phyloP scores from a whole-genome alignment of 2,888 invertebrate genomes.

The Thymelicus acteon region DNA sequence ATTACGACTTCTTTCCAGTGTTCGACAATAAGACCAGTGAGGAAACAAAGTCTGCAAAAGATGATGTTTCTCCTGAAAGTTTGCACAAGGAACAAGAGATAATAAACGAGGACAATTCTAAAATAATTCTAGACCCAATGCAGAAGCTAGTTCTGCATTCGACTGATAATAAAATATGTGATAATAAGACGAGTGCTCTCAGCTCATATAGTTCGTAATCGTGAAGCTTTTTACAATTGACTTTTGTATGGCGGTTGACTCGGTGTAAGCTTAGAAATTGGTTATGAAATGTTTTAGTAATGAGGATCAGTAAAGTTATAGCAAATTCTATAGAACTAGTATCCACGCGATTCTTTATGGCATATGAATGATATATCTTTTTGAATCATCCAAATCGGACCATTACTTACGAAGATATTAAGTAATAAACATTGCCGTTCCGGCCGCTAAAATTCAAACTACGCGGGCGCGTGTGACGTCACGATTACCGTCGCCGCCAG shows the following conservation, averaged over 20 bases:
- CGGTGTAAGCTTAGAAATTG: constrained; percentile 61
- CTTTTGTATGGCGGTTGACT: constrained; percentile 63
- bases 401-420: too few species aligned
- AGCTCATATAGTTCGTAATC: constrained; percentile 79
- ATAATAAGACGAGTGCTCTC: constrained; percentile 81
- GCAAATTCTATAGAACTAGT: too few species aligned
- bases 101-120: constrained; percentile 68
- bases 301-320: too few species aligned
- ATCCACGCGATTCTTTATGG: too few species aligned
- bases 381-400: too few species aligned
- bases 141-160: constrained; percentile 81
- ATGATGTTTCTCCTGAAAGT: constrained; percentile 39
- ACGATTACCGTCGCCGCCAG: too few species aligned
- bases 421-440: too few species aligned
- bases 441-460: too few species aligned
- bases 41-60: constrained; percentile 48
- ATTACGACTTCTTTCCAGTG: constrained; percentile 78
- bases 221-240: constrained; percentile 67
- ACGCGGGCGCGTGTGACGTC: too few species aligned
- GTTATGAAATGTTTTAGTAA: constrained; percentile 41
- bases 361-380: too few species aligned
- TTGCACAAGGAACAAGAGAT: constrained; percentile 43
- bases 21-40: constrained; percentile 71
- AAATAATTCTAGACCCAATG: constrained; percentile 81
- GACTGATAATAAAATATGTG: constrained; percentile 84